Evolutionary conservation across 2,797 vertebrate species (phyloP).

Genomic region (Decapterus maruadsi): DNA sequence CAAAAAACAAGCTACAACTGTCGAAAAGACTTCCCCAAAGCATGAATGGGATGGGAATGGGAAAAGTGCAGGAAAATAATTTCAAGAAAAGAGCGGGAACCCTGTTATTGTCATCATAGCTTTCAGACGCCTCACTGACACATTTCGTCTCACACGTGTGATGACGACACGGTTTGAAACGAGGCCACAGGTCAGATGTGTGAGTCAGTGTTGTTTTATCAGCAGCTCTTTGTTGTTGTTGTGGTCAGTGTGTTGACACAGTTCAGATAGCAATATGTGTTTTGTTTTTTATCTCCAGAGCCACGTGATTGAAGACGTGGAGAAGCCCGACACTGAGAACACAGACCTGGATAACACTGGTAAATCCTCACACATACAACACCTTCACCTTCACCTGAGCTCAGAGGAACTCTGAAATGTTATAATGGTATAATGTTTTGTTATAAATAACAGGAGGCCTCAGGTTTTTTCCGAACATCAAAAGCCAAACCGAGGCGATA

Average conservation of each 20-base stretch:
- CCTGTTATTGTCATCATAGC: neutral
- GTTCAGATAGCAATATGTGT: slow-evolving; percentile 19
- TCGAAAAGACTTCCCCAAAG: no score
- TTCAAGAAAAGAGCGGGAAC: no score
- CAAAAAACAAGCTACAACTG: no score
- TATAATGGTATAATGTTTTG: no score
- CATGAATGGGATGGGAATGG: no score
- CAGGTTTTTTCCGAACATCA: no score
- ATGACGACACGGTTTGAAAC: neutral
- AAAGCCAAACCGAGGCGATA: no score
- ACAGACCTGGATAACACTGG: slow-evolving; percentile 50
- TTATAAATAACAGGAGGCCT: no score
- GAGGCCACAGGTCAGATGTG: neutral
- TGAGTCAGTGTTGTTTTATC: neutral
- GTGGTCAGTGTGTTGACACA: slow-evolving; percentile 16
- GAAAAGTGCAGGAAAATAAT: no score
- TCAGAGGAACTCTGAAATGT: neutral
- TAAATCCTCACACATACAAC: slow-evolving; percentile 43
- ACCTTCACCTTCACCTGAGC: neutral
- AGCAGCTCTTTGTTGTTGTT: neutral
- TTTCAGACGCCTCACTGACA: neutral
- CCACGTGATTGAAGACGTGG: slow-evolving; percentile 52
- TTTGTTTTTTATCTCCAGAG: slow-evolving; percentile 62
- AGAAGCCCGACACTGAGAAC: slow-evolving; percentile 30
- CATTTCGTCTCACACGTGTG: neutral